Percentiles rank a stretch among this genome's conserved stretches.
phyloP scores from a whole-genome alignment of 2,888 invertebrate genomes.

The Scrobipalpa costella region DNA sequence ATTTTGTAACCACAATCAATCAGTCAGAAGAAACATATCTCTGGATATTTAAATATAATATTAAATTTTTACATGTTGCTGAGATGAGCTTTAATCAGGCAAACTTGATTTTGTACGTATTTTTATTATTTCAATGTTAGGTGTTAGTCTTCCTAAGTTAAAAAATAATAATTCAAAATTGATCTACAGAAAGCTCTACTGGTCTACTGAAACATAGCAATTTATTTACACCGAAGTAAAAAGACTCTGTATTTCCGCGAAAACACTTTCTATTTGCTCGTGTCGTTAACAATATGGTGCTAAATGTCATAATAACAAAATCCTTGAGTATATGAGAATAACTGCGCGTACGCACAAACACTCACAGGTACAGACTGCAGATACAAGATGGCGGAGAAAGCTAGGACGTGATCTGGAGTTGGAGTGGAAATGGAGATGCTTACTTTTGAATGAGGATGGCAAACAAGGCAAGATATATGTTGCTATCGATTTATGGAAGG shows the following conservation, averaged over 20 bases:
- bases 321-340: not conserved
- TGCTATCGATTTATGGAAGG: too few species aligned
- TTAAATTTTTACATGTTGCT: too few species aligned
- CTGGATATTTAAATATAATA: too few species aligned
- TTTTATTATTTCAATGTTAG: too few species aligned
- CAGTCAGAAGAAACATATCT: too few species aligned
- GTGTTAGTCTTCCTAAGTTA: too few species aligned
- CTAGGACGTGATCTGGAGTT: not conserved
- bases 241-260: not conserved
- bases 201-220: too few species aligned
- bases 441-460: not conserved
- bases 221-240: not conserved
- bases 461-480: not conserved
- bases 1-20: too few species aligned
- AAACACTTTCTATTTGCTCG: not conserved
- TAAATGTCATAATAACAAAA: conserved; percentile 15
- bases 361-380: not conserved
- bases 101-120: too few species aligned
- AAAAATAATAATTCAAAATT: too few species aligned
- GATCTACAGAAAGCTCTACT: too few species aligned
- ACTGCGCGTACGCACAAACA: conserved; percentile 2
- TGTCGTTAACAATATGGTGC: not conserved
- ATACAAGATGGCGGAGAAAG: conserved; percentile 7
- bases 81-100: too few species aligned
- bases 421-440: not conserved